Conservation (phyloP, 53 echinoderm and acorn worm species). For the Hippasteria phrygiana region DNA sequence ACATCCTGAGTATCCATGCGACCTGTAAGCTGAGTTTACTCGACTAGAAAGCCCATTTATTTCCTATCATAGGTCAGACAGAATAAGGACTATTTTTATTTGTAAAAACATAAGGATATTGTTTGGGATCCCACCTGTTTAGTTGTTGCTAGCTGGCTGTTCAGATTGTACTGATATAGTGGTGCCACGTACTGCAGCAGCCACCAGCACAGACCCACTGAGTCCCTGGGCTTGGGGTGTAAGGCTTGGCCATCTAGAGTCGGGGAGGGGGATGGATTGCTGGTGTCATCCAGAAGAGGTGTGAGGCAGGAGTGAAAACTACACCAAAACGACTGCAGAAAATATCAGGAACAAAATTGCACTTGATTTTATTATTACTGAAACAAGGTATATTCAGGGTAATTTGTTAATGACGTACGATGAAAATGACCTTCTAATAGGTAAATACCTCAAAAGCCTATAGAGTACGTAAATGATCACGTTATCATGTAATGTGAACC, state of each 20-base stretch:
- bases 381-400: neutral
- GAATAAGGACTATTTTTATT: no score
- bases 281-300: constrained; percentile 61
- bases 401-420: no score
- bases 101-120: no score
- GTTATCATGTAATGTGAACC: no score
- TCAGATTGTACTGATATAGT: constrained; percentile 70
- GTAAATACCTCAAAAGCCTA: no score
- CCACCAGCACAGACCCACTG: constrained; percentile 83
- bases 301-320: constrained; percentile 60
- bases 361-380: neutral
- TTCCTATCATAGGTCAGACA: no score
- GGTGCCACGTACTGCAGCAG: constrained; percentile 75
- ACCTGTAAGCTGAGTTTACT: no score
- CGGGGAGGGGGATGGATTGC: neutral
- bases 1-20: no score
- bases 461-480: no score
- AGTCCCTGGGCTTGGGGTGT: constrained; percentile 35
- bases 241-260: neutral
- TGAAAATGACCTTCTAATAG: no score
- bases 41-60: no score
- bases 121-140: constrained; percentile 34
- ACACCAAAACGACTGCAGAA: constrained; percentile 84
- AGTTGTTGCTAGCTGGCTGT: constrained; percentile 58
- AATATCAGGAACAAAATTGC: neutral